A percentile compares a stretch with the other conserved stretches of the same genome.
Evolutionary conservation across 2,797 vertebrate genomes (phyloP).

Genomic region (Chelidonichthys spinosus): DNA sequence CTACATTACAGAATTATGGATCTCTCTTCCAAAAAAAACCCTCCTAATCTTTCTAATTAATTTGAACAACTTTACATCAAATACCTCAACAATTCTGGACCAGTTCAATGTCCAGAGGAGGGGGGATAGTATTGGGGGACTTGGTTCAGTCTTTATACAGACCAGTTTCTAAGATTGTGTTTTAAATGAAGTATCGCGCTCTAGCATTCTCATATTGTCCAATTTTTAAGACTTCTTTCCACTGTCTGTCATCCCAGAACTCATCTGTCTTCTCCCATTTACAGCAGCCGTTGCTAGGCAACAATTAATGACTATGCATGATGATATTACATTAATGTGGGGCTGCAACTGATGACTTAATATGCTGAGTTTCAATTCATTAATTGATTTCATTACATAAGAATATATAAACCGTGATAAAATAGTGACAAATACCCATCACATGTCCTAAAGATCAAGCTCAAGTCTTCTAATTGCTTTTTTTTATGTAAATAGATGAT

Average conservation of each 20-base stretch:
- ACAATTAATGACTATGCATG: slow-evolving; percentile 59
- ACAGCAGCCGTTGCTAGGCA: slow-evolving; percentile 71
- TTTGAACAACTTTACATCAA: not conserved
- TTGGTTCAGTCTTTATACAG: not conserved
- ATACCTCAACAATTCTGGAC: not conserved
- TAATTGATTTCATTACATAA: not conserved
- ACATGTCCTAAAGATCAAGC: not conserved
- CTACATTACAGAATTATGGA: slow-evolving; percentile 1
- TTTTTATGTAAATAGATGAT: not conserved
- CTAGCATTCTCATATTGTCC: slow-evolving; percentile 36
- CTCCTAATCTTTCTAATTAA: not conserved
- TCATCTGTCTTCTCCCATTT: slow-evolving; percentile 58
- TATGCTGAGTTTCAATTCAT: not conserved
- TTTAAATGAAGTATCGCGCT: slow-evolving; percentile 5
- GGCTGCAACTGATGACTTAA: not conserved
- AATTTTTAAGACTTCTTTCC: slow-evolving; percentile 30
- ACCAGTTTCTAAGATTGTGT: not conserved
- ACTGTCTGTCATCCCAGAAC: slow-evolving; percentile 38
- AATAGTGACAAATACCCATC: not conserved
- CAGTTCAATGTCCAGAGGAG: not conserved
- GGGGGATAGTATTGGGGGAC: not conserved
- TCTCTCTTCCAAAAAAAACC: not conserved
- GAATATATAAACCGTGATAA: not conserved
- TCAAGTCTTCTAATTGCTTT: not conserved
- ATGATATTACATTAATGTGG: slow-evolving; percentile 26